Evolutionary conservation across 2,113 vertebrate genomes (phyloP).

Genomic region (Craseonycteris thonglongyai): DNA sequence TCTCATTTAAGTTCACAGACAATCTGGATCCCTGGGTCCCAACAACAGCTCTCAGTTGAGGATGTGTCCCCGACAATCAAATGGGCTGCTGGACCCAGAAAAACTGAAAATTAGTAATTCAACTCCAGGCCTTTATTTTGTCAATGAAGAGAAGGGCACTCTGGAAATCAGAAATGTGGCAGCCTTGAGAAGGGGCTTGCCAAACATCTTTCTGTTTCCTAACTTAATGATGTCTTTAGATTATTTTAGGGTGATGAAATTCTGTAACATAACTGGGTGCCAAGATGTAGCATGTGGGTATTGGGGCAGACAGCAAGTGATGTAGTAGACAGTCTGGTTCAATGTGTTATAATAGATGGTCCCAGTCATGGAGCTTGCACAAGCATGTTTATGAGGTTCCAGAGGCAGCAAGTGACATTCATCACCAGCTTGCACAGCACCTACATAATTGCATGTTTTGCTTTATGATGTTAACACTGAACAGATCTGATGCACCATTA

Average conservation of each 20-base stretch:
- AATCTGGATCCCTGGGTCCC: background rate
- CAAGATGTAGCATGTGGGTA: background rate
- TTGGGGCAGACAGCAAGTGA: background rate
- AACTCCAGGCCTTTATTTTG: background rate
- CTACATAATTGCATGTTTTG: background rate
- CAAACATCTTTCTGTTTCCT: background rate
- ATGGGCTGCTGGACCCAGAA: background rate
- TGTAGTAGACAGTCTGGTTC: background rate
- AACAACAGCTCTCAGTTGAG: background rate
- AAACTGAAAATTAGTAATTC: background rate
- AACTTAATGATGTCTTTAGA: background rate
- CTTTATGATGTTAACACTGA: background rate
- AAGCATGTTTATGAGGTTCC: background rate
- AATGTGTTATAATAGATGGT: background rate
- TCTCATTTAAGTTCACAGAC: background rate
- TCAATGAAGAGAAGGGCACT: background rate
- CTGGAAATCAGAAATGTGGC: background rate
- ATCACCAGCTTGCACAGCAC: background rate
- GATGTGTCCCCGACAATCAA: background rate
- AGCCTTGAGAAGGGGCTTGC: background rate
- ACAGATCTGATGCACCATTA: background rate
- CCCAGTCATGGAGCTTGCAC: background rate
- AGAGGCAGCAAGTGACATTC: background rate
- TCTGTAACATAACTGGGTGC: background rate
- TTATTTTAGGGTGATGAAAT: conserved; percentile 29